Conservation (phyloP, 2,888 invertebrate species). For the Synergus laeviventris region DNA sequence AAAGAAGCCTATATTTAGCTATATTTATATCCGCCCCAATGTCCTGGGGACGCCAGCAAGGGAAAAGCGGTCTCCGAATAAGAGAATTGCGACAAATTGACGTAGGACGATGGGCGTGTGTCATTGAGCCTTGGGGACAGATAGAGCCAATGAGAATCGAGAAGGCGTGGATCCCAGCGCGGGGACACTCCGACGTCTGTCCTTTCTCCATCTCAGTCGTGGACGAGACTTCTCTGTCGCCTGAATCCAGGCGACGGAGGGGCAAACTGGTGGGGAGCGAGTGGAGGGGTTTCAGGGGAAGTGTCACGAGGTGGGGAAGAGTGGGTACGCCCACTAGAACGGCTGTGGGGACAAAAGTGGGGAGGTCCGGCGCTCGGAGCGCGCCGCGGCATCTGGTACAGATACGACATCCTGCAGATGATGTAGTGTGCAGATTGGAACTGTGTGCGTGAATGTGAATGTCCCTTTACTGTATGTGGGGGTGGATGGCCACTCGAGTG, state of each 20-base stretch:
- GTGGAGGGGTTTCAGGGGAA: constrained; percentile 52
- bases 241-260: constrained; percentile 47
- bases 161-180: constrained; percentile 52
- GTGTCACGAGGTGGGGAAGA: constrained; percentile 57
- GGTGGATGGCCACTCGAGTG: constrained; percentile 35
- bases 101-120: constrained; percentile 65
- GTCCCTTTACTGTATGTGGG: neutral
- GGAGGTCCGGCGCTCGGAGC: constrained; percentile 55
- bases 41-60: constrained; percentile 19
- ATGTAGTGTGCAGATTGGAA: constrained; percentile 5
- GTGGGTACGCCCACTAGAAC: constrained; percentile 50
- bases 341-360: constrained; percentile 52
- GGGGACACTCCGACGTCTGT: constrained; percentile 52
- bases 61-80: constrained; percentile 12
- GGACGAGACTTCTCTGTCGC: constrained; percentile 50
- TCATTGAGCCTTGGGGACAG: constrained; percentile 68
- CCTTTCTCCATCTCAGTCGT: constrained; percentile 46
- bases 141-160: constrained; percentile 66
- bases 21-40: constrained; percentile 17
- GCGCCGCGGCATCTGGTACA: constrained; percentile 61
- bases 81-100: constrained; percentile 27
- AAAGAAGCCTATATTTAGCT: neutral
- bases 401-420: constrained; percentile 51
- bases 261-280: constrained; percentile 47
- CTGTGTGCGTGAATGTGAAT: neutral